Evolutionary conservation across 2,888 invertebrate genomes (phyloP), one percentile per base, ranked within the genome.

Genomic region (Clanis bilineata): DNA sequence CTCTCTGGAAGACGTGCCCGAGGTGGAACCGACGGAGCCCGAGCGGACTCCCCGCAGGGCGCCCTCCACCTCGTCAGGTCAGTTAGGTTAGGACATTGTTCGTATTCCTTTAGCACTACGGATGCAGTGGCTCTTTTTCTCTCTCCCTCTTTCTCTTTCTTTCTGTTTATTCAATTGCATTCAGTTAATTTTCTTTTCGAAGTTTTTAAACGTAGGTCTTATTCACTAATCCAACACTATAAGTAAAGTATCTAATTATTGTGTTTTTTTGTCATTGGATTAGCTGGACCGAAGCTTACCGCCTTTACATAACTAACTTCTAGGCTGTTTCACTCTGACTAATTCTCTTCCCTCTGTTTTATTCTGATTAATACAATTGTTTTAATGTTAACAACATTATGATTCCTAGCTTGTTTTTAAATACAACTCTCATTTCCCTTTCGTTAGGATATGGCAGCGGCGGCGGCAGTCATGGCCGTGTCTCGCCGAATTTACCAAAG

Each of bases 401-500:
- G n/a, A n/a, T n/a, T n/a, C n/a, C n/a, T n/a, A n/a, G n/a, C n/a
- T 15, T 18, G 28, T 25, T 15, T 25, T 25, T 47, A 23, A 9
- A 47, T 3, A 12, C 9, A 41, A 18, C 18, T 41, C 18, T 32
- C 4, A 23, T 9, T 3, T 21, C 9, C 12, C 28, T 15, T 4
- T 12, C 3, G 22, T 0, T 68, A 90, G 91, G 91, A 41, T 91
- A 90, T 70, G 91, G 90, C 72, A 90, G 90, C 74, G 89, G 82
- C 60, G 87, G 83, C 56, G 90, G 91, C 64, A 91, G 91, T 70
- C 83, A 91, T 64, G 91, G 90, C 25, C 82, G 91, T 28, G 89
- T 88, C 59, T 90, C 92, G 55, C 91, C 90, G 45, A 79, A 80
- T 65, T 79, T 89, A 87, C 90, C 90, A 87, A 90, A 90, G 90